Evolutionary conservation across 2,888 invertebrate species (phyloP).

Genomic region (Stomorhina lunata): DNA sequence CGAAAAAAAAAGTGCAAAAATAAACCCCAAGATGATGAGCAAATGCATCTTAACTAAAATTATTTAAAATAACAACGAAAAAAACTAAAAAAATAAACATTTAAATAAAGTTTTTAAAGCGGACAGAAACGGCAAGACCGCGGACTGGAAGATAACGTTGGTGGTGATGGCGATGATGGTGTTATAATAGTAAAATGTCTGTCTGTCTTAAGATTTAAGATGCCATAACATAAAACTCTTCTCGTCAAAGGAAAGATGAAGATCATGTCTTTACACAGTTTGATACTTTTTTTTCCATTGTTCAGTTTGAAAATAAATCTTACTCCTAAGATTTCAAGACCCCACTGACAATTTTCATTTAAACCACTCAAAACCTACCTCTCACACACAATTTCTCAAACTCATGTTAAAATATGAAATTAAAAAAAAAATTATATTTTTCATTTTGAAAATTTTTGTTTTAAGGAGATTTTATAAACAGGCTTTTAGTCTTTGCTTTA

Average conservation of each 20-base stretch:
- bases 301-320: constrained; percentile 10
- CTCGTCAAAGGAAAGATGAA: neutral
- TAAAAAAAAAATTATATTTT: too few species aligned
- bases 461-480: too few species aligned
- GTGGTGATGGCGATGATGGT: constrained; percentile 9
- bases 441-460: too few species aligned
- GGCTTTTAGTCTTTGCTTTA: neutral
- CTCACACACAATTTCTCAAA: neutral
- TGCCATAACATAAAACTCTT: constrained; percentile 5
- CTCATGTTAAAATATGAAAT: neutral
- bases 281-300: neutral
- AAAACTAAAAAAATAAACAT: constrained; percentile 32
- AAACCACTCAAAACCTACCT: neutral
- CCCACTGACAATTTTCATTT: constrained; percentile 38
- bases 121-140: constrained; percentile 44
- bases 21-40: neutral
- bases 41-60: constrained; percentile 38
- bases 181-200: constrained; percentile 27
- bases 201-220: neutral
- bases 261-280: constrained; percentile 35
- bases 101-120: constrained; percentile 44
- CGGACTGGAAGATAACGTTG: neutral
- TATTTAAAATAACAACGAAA: constrained; percentile 1
- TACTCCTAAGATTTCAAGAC: neutral
- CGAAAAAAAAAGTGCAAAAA: neutral